Evolutionary conservation across 2,113 vertebrate species (phyloP).

Genomic region (Misgurnus anguillicaudatus): DNA sequence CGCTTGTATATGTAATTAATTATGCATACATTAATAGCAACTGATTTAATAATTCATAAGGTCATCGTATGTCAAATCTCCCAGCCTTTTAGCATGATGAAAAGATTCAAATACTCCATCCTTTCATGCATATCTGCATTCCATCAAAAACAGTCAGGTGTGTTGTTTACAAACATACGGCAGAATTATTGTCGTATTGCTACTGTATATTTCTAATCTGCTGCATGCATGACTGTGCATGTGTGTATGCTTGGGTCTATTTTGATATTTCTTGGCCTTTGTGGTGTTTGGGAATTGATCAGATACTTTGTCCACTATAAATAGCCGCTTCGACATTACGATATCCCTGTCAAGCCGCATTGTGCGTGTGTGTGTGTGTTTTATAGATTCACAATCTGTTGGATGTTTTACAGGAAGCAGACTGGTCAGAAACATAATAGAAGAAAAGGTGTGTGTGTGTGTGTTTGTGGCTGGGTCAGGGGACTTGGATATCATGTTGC

Average conservation of each 20-base stretch:
- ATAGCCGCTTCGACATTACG: conserved; percentile 3
- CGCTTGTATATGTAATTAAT: conserved; percentile 75
- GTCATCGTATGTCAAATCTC: conserved; percentile 71
- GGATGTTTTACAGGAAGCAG: conserved; percentile 37
- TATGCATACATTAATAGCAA: conserved; percentile 83
- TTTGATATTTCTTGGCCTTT: conserved; percentile 43
- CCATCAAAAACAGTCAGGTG: conserved; percentile 44
- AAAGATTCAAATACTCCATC: conserved; percentile 75
- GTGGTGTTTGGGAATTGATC: conserved; percentile 54
- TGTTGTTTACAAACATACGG: background rate
- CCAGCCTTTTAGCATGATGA: conserved; percentile 74
- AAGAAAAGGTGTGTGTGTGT: conserved; percentile 2
- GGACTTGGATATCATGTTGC: conserved; percentile 57
- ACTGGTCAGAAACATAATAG: conserved; percentile 35
- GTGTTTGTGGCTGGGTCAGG: conserved; percentile 20
- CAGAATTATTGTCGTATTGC: background rate
- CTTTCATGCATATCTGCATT: conserved; percentile 65
- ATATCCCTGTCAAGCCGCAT: background rate
- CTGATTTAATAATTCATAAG: conserved; percentile 75
- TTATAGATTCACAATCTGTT: conserved; percentile 27
- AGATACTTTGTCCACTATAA: conserved; percentile 43
- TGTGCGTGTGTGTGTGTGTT: background rate
- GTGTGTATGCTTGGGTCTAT: background rate
- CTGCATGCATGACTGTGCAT: background rate
- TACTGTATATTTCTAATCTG: background rate